Conservation (phyloP, 2,113 vertebrate genomes). For the Ageneiosus marmoratus region DNA sequence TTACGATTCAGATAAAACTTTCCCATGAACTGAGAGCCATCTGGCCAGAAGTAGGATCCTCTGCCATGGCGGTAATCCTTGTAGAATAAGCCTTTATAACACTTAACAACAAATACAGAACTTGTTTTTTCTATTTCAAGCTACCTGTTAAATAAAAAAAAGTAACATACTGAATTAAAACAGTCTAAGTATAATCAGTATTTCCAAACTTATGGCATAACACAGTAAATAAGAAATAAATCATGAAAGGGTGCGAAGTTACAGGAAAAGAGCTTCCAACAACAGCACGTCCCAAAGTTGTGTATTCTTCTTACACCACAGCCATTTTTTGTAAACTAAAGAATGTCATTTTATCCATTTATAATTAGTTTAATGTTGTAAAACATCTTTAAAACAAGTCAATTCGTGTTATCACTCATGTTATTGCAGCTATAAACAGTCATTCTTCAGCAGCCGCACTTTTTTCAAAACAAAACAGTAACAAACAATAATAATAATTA, state of each 20-base stretch:
- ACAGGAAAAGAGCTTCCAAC: neutral
- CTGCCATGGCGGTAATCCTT: conserved; percentile 79
- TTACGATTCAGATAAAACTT: conserved; percentile 82
- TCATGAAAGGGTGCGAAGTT: neutral
- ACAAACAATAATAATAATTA: too few species aligned
- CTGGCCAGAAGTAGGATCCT: conserved; percentile 76
- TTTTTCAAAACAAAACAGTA: too few species aligned
- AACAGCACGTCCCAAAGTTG: neutral
- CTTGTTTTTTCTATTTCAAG: neutral
- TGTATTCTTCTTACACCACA: neutral
- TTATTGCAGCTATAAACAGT: too few species aligned
- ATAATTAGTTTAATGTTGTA: too few species aligned
- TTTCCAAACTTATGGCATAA: neutral
- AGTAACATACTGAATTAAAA: neutral
- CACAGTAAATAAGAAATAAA: neutral
- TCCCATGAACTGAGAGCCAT: conserved; percentile 79
- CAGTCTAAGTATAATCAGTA: neutral
- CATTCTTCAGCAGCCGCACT: too few species aligned
- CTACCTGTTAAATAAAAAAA: neutral
- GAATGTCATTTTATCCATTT: too few species aligned
- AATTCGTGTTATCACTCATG: too few species aligned
- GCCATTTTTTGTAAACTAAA: too few species aligned
- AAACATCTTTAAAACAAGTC: too few species aligned
- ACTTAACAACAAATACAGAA: conserved; percentile 63
- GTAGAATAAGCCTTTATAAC: conserved; percentile 80